Base-by-base conservation (phyloP, 1,140 invertebrate species). In the Eumaeus atala region DNA sequence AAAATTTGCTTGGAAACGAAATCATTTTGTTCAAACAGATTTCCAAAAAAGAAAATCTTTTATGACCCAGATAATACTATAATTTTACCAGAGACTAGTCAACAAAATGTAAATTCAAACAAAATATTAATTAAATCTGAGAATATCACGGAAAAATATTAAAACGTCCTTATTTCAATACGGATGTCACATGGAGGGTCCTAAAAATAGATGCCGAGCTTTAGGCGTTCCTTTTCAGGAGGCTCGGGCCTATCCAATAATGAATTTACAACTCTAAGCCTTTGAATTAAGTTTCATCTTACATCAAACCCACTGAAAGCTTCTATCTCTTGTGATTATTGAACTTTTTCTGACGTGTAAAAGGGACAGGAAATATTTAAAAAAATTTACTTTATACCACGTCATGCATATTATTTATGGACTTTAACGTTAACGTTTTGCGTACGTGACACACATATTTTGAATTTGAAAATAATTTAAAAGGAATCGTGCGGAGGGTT, bases 171-270 rank as follows among this genome's bases (percentile, higher is more conserved):
- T 56, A 61, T 64, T 64, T 66, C 61, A 64, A 21, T 53, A 18
- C 40, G 54, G 57, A 58, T 59, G 51, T 52, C 55, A 61, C 61
- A 65, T 71, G 67, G 64, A 64, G 68, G 56, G 52, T 37, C 61
- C 66, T 73, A 73, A 70, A 73, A 68, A 73, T 70, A 73, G 70
- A 64, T 40, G 35, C 18, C n/a, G 50, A 47, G 52, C 17, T 42
- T 28, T 61, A 62, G 58, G 62, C 54, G 66, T 53, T 54, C 61
- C 56, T 52, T 58, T 28, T 58, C 54, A 56, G 52, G 47, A 58
- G 60, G 57, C 58, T 59, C 51, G 54, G 38, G 48, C n/a, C 36
- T 28, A 9, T 8, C 14, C 11, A 40, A 34, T 54, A 11, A 21
- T 28, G 34, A 50, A 56, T 50, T 40, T 50, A 40, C 48, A 37